Evolutionary conservation across 2,888 invertebrate species (phyloP).

Genomic region (Cantharis lateralis): DNA sequence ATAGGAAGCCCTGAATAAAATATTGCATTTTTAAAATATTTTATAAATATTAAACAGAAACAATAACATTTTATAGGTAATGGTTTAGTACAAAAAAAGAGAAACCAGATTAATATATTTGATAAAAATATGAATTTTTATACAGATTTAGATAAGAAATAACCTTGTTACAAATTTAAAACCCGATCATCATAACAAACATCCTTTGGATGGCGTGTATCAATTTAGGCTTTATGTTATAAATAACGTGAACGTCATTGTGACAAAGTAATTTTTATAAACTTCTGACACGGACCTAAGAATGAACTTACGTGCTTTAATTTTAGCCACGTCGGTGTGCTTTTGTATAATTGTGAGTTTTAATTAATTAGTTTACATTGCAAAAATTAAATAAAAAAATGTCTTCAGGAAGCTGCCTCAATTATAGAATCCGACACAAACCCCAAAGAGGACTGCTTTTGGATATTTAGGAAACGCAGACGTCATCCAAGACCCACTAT

Average conservation of each 20-base stretch:
- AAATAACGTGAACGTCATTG: not conserved
- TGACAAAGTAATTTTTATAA: not conserved
- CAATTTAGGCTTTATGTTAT: not conserved
- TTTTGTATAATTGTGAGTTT: not conserved
- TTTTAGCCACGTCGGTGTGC: not conserved
- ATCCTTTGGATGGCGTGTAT: not conserved
- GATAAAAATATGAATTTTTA: not conserved
- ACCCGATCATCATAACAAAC: not conserved
- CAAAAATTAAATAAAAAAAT: not conserved
- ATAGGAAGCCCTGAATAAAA: not conserved
- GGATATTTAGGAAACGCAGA: not conserved
- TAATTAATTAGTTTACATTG: not conserved
- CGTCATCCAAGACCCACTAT: not conserved
- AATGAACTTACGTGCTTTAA: not conserved
- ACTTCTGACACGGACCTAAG: not conserved
- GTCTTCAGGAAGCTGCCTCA: not conserved
- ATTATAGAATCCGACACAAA: not conserved
- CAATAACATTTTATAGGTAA: not conserved
- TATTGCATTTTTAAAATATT: not conserved
- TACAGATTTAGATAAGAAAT: not conserved
- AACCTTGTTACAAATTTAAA: conserved; percentile 1
- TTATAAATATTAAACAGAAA: not conserved
- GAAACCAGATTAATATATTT: not conserved
- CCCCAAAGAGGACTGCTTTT: not conserved
- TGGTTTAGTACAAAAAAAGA: not conserved